Evolutionary conservation across 2,888 invertebrate genomes (phyloP), one percentile per base, ranked within the genome.

Genomic region (Ditula angustiorana): DNA sequence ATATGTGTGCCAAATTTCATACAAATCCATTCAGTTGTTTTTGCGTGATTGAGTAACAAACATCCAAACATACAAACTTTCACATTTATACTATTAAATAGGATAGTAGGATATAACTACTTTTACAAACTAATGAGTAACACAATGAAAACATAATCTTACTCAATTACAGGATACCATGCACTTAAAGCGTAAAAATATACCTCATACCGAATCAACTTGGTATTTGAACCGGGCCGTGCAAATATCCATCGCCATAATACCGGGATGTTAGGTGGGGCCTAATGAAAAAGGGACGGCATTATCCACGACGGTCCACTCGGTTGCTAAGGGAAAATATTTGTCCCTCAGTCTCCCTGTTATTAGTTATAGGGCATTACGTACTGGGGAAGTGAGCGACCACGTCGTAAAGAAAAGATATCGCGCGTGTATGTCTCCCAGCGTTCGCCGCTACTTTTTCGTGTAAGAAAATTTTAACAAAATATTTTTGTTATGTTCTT

Each of bases 351-450:
- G 5, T 23, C 19, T 13, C 52, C 35, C 46, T 13, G 58, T 64
- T 59, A 58, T 64, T 59, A 64, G 58, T 64, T 46, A 64, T 64
- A 59, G 64, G 23, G 28, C 53, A 59, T 59, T 53, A 64, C 46
- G 64, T 10, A 33, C 56, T 19, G n/a, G 49, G 49, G 1, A 55
- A 63, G 57, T 50, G 62, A 52, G 58, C 50, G 33, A 57, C 63
- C 58, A 63, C 50, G 8, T 37, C 64, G 37, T 58, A 64, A 57
- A 64, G 52, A 44, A 44, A 37, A 44, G 58, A 64, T 50, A 50
- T 64, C 33, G 44, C 52, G 46, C 13, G 24, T 11, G 44, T 13
- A 46, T 1, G 11, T 13, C 16, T 53, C 23, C 41, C 8, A 19
- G 16, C 16, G 23, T 23, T 8, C 24, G 11, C 11, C 24, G 10